Base-by-base conservation (phyloP, 2,113 vertebrate genomes). In the Amblyopsis rosae region DNA sequence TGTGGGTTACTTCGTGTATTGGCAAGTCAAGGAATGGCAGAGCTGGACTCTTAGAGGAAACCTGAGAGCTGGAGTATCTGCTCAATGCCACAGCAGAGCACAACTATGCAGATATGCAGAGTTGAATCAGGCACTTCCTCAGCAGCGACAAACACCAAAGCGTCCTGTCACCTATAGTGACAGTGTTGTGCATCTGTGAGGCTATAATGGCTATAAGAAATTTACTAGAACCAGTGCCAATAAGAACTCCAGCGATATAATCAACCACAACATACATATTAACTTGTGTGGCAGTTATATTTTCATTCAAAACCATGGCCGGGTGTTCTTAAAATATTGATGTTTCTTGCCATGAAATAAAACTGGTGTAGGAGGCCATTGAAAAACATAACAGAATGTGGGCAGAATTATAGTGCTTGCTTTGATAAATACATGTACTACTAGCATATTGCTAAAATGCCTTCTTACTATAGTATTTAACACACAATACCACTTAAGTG, bases 101-200 rank as follows among this genome's bases (percentile, higher is more conserved):
- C 32, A 50, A 32, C 9, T 53, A 69, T 9, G 50, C 33, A 70
- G 75, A 12, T 19, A 19, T 8, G 51, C 53, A 72, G 70, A 65
- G 47, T 56, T 55, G 54, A 72, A 68, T 58, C 51, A 59, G n/a
- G 62, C 19, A 26, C 16, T 70, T 83, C 86, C 86, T 72, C 69
- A 87, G 73, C 87, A 77, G 75, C 83, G 79, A 77, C 60, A 84
- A 76, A 80, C 71, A 82, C 74, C 70, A 62, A 72, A 79, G 81
- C 50, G 81, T 89, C 79, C 88, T 68, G 65, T 84, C 76, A n/a
- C n/a, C 76, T 77, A 72, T 65, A 66, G 17, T 64, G 32, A 69
- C 53, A 71, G 59, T 54, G 62, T 15, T 73, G 59, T 59, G 49
- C 3, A 19, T 3, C 17, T 26, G 3, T 47, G 46, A 19, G 17